Evolutionary conservation across 2,113 vertebrate genomes (phyloP).

Genomic region (Lipotes vexillifer): DNA sequence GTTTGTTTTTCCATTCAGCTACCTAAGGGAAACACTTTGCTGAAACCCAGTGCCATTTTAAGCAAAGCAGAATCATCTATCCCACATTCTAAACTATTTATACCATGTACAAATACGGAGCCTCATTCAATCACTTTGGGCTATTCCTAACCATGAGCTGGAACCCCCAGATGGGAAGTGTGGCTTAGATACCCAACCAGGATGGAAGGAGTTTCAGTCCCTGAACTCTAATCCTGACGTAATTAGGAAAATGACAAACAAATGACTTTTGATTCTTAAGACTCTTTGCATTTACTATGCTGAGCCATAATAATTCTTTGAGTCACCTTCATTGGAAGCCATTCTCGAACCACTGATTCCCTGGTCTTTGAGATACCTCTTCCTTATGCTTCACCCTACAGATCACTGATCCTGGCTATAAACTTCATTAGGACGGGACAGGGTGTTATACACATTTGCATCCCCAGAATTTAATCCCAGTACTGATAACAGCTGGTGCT

Average conservation of each 20-base stretch:
- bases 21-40: neutral
- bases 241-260: neutral
- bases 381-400: neutral
- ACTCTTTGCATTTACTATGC: neutral
- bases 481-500: neutral
- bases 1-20: neutral
- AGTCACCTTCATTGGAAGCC: neutral
- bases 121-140: neutral
- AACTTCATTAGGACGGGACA: neutral
- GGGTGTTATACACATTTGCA: neutral
- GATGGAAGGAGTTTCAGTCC: neutral
- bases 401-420: neutral
- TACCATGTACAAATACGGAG: neutral
- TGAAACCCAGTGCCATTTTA: neutral
- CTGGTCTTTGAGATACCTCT: neutral
- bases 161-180: neutral
- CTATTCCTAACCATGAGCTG: neutral
- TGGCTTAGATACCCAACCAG: neutral
- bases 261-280: neutral
- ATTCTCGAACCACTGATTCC: neutral
- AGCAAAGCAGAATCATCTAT: neutral
- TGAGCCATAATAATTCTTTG: neutral
- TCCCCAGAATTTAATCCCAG: neutral
- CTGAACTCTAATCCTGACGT: neutral
- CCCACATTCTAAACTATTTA: neutral